Percentiles rank a stretch among this genome's conserved stretches.
These are phyloP conservation scores for Pangasius krempfi DNA, from an alignment of 2,797 vertebrate genomes.

Conservation along the genomic window DNA sequence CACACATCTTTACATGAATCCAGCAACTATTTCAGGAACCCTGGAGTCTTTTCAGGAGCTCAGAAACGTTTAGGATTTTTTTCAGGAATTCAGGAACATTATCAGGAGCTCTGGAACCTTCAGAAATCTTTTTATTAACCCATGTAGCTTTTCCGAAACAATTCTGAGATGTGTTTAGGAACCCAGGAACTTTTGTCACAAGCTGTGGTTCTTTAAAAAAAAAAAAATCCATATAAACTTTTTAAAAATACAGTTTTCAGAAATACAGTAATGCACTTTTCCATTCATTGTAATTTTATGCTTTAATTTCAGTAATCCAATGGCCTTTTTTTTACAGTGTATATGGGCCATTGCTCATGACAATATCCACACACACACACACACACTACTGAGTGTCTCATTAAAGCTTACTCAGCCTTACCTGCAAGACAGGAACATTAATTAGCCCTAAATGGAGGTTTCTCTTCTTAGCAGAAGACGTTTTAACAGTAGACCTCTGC, in stretches of 20 bases:
- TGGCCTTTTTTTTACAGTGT: neutral
- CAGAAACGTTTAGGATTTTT: neutral
- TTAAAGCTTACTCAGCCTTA: constrained; percentile 19
- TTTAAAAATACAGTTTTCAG: neutral
- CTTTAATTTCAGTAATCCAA: neutral
- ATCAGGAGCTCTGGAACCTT: neutral
- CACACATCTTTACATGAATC: neutral
- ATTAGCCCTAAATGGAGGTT: constrained; percentile 14
- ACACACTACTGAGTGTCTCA: neutral
- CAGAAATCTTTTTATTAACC: neutral
- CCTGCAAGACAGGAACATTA: neutral
- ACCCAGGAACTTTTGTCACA: neutral
- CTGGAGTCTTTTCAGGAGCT: too few relatives aligned
- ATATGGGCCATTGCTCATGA: neutral
- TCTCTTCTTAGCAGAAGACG: neutral
- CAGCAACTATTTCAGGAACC: neutral
- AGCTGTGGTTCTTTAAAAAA: neutral
- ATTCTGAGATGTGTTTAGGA: neutral
- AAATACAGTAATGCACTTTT: neutral
- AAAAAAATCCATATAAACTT: neutral
- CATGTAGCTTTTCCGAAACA: neutral
- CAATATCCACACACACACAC: neutral
- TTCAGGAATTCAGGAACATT: neutral
- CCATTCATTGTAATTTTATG: neutral
- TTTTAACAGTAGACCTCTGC: constrained; percentile 5